Evolutionary conservation across 1,140 invertebrate species (phyloP).

Genomic region (Achroia grisella): DNA sequence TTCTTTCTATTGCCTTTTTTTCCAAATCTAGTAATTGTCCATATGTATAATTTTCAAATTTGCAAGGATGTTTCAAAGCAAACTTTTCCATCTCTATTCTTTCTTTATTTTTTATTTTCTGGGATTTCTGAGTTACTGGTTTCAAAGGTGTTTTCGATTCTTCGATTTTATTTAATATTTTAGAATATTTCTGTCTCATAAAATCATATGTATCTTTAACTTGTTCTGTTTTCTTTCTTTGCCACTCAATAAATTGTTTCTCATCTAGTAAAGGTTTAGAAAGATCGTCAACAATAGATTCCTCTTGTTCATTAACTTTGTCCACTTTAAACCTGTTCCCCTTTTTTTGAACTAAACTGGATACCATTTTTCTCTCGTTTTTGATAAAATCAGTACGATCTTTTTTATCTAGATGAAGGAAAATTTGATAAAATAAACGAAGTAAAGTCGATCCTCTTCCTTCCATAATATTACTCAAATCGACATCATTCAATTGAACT

Average conservation of each 20-base stretch:
- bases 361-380: constrained; percentile 60
- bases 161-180: constrained; percentile 37
- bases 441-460: constrained; percentile 68
- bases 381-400: constrained; percentile 73
- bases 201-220: constrained; percentile 56
- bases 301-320: constrained; percentile 32
- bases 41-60: constrained; percentile 52
- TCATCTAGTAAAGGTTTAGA: constrained; percentile 62
- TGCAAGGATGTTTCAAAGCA: constrained; percentile 43
- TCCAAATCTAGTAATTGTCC: constrained; percentile 49
- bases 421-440: constrained; percentile 76
- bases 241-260: constrained; percentile 71
- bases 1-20: constrained; percentile 34
- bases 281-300: constrained; percentile 46
- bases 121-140: constrained; percentile 6
- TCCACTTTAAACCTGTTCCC: constrained; percentile 50
- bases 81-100: constrained; percentile 57
- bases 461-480: constrained; percentile 67
- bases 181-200: constrained; percentile 49
- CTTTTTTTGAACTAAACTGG: constrained; percentile 49
- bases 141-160: constrained; percentile 29
- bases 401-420: constrained; percentile 74
- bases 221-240: constrained; percentile 65
- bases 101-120: constrained; percentile 28
- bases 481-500: constrained; percentile 62